Evolutionary conservation across 2,888 invertebrate species (phyloP), one percentile per base, ranked within the genome.

Genomic region (Troglohyphantes excavatus): DNA sequence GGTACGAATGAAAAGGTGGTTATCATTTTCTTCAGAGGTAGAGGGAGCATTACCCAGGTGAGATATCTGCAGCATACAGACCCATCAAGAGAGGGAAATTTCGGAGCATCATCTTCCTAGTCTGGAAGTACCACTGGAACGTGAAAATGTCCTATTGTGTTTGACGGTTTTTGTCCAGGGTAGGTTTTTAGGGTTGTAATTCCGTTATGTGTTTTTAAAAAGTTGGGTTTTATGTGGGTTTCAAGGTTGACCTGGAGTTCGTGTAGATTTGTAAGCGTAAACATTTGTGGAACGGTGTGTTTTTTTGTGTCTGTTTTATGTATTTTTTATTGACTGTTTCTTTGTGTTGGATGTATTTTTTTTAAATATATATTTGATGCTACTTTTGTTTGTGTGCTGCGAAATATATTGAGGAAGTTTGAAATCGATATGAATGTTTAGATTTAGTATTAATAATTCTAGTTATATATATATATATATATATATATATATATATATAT

Each of bases 1-100:
- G 68, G 85, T 85, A 76, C 33, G 85, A 85, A 85, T 85, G 76
- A 76, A 85, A 85, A 85, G 68, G 59, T 68, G 21, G 39, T 53
- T 75, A 75, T 75, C 67, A 75, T 61, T 85, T 76, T 85, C 26
- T 59, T 23, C 75, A 65, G 63, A 75, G 68, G 59, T 65, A 46
- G 76, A 85, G 26, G 72, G 27, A 39, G 43, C 23, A 29, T 65
- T 76, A 26, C 85, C 39, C 67, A 53, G 53, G 21, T 68, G n/a
- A 84, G 59, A 76, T 85, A 85, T 85, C 85, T 76, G 46, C 85
- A 76, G 23, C 23, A 63, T 29, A 67, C 85, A 85, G 76, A 39
- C 59, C 19, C 68, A 70, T 68, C 61, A 29, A 61, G 26, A 39
- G 61, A 19, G 75, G 19, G 39, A 19, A 46, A 78, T 43, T 26